A percentile compares a stretch with the other conserved stretches of the same genome.
Conservation (phyloP, 2,113 vertebrate species). For the Taurulus bubalis region DNA sequence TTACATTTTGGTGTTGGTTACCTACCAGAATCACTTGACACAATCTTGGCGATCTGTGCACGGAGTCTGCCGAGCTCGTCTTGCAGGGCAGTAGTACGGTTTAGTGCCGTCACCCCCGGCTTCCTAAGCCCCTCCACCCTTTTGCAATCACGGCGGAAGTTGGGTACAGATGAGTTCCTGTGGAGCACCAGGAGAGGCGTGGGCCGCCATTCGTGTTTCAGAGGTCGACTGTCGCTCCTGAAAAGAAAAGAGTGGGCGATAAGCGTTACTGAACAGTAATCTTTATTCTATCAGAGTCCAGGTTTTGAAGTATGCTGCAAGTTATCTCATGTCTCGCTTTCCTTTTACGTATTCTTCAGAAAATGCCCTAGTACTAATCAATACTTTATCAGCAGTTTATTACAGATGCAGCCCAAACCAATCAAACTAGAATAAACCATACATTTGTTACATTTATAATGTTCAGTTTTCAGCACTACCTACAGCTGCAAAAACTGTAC, state of each 20-base stretch:
- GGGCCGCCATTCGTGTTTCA: slow-evolving; percentile 97
- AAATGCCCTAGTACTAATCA: background rate
- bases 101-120: slow-evolving; percentile 92
- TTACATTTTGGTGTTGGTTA: background rate
- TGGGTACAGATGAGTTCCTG: slow-evolving; percentile 96
- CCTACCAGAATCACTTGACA: slow-evolving; percentile 89
- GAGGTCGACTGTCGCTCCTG: slow-evolving; percentile 93
- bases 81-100: slow-evolving; percentile 93
- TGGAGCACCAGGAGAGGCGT: slow-evolving; percentile 96
- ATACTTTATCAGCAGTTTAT: background rate
- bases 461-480: background rate
- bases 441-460: background rate
- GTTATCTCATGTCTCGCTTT: background rate
- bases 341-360: background rate
- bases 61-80: slow-evolving; percentile 95
- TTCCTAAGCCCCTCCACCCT: slow-evolving; percentile 93
- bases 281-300: background rate
- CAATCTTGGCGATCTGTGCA: slow-evolving; percentile 96
- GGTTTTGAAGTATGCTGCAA: background rate
- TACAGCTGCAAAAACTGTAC: background rate
- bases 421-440: accelerated
- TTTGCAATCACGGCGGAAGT: slow-evolving; percentile 94
- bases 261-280: background rate
- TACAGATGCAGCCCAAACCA: background rate
- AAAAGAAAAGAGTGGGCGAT: slow-evolving; percentile 14